A percentile compares a stretch with the other conserved stretches of the same genome.
phyloP scores from a whole-genome alignment of 2,113 vertebrate species.

The Capreolus pygargus region DNA sequence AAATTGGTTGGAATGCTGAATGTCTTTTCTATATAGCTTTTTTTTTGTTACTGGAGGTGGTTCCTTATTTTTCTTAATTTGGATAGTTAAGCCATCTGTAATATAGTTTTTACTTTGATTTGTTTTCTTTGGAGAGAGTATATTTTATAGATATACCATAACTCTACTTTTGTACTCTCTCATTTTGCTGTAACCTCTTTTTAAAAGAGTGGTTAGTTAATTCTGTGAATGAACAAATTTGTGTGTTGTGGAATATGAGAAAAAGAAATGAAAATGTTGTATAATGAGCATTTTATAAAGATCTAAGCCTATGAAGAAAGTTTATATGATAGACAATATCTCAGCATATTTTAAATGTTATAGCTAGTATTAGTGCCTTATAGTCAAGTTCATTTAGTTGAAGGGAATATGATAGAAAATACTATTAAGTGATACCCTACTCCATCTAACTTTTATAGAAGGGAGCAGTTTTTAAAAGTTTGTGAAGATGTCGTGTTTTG shows the following conservation, averaged over 20 bases:
- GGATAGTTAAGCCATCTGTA: background rate
- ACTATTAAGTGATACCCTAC: background rate
- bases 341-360: background rate
- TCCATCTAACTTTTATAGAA: background rate
- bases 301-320: background rate
- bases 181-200: background rate
- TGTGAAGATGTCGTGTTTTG: background rate
- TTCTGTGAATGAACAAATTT: background rate
- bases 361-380: background rate
- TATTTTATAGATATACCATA: background rate
- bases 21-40: background rate
- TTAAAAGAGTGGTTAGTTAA: conserved; percentile 13
- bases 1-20: background rate
- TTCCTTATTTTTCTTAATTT: background rate
- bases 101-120: background rate
- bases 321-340: background rate
- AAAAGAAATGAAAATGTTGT: background rate
- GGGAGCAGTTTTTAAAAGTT: background rate
- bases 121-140: background rate
- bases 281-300: background rate
- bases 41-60: background rate
- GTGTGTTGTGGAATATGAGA: background rate
- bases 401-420: background rate
- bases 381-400: background rate
- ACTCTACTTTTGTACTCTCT: background rate